These are phyloP conservation scores for Laothoe populi DNA, from an alignment of 2,888 invertebrate species.

Conservation along the genomic window DNA sequence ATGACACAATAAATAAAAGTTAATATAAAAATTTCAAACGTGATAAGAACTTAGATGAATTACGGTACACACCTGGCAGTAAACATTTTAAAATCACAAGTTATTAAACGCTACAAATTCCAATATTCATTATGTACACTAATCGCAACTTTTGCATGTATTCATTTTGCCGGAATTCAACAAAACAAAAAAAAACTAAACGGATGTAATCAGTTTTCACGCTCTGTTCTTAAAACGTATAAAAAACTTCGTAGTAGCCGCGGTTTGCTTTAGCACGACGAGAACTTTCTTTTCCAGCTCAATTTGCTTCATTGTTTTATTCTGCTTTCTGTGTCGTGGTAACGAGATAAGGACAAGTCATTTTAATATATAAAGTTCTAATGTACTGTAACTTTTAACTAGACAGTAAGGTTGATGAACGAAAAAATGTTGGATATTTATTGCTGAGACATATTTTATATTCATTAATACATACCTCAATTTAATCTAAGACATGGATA, in stretches of 20 bases:
- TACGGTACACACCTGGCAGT: not conserved
- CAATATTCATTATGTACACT: too few relatives aligned
- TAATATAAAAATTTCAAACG: not conserved
- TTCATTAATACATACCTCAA: too few relatives aligned
- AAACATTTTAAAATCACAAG: not conserved
- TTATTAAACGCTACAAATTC: too few relatives aligned
- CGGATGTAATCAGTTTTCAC: constrained; percentile 6
- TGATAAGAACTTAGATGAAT: not conserved
- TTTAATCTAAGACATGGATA: too few relatives aligned
- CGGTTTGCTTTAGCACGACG: not conserved
- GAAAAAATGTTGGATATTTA: too few relatives aligned
- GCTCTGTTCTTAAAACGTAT: not conserved
- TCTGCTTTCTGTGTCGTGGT: constrained; percentile 1
- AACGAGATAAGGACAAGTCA: not conserved
- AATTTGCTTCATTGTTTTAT: not conserved
- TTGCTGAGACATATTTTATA: too few relatives aligned
- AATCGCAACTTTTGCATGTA: not conserved
- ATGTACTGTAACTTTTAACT: not conserved
- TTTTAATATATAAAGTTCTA: not conserved
- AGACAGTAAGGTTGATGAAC: too few relatives aligned
- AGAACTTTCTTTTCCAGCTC: constrained; percentile 10
- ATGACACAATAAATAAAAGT: not conserved
- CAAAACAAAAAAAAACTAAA: constrained; percentile 8
- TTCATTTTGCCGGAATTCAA: not conserved
- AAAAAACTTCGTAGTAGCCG: not conserved